A percentile compares a stretch with the other conserved stretches of the same genome.
phyloP scores from a whole-genome alignment of 2,888 invertebrate genomes.

The Onthophagus sagittarius region DNA sequence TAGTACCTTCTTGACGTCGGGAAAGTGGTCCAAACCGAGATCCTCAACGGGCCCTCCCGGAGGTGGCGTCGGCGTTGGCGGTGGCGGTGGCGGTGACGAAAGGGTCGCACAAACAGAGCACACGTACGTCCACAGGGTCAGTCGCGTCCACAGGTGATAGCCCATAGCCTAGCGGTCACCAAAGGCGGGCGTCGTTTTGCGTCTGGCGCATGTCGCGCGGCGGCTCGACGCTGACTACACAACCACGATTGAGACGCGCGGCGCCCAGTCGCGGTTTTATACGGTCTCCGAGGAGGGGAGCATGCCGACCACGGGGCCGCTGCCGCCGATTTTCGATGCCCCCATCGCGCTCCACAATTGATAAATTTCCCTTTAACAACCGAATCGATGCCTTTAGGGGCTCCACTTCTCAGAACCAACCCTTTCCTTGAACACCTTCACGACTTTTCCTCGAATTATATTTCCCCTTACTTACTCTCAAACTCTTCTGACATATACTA shows the following conservation, averaged over 20 bases:
- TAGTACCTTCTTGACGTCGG: conserved; percentile 43
- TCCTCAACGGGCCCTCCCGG: conserved; percentile 36
- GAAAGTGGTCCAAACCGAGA: conserved; percentile 40
- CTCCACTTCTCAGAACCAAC: neutral
- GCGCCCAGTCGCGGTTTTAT: conserved; percentile 38
- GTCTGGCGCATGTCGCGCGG: conserved; percentile 31
- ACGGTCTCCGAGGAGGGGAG: conserved; percentile 35
- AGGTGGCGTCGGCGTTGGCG: neutral
- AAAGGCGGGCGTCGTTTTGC: conserved; percentile 33
- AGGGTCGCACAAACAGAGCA: conserved; percentile 34
- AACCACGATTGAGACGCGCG: conserved; percentile 29
- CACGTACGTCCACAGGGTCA: conserved; percentile 43
- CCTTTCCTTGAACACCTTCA: neutral
- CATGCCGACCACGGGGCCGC: conserved; percentile 28
- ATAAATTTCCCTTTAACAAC: conserved; percentile 33
- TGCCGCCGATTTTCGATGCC: neutral
- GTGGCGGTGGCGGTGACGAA: neutral
- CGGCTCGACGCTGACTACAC: conserved; percentile 17
- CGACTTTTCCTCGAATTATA: neutral
- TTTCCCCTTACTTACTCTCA: no score
- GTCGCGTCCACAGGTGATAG: conserved; percentile 40
- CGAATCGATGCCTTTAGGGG: conserved; percentile 35
- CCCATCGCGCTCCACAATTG: conserved; percentile 9
- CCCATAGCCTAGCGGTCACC: conserved; percentile 44
- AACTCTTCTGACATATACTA: no score